Percentiles rank a stretch among this genome's conserved stretches.
Evolutionary conservation across 2,888 invertebrate species (phyloP).

Genomic region (Melanotus villosus): DNA sequence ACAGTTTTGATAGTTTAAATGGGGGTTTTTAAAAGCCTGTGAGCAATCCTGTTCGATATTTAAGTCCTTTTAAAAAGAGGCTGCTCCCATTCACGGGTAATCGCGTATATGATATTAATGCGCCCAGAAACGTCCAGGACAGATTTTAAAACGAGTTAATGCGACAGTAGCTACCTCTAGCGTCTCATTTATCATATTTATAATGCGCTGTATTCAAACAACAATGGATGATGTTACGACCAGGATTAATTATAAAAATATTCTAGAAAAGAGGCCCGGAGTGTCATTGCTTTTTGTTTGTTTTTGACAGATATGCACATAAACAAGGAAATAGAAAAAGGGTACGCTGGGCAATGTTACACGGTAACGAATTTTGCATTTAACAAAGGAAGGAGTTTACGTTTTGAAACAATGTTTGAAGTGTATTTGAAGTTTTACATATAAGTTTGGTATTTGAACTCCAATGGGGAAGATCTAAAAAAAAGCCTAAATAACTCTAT

Average conservation of each 20-base stretch:
- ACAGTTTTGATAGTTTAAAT: constrained; percentile 58
- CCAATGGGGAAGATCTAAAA: too few relatives aligned
- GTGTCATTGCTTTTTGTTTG: constrained; percentile 45
- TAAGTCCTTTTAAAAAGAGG: constrained; percentile 60
- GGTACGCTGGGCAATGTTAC: background rate
- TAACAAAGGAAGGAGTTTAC: too few relatives aligned
- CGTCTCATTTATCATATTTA: constrained; percentile 66
- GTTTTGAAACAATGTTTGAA: too few relatives aligned
- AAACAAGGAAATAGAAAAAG: constrained; percentile 28
- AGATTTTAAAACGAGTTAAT: constrained; percentile 68
- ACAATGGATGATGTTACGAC: constrained; percentile 64
- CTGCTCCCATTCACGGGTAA: constrained; percentile 67
- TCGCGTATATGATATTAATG: constrained; percentile 69
- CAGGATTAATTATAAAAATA: constrained; percentile 59
- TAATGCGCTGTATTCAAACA: constrained; percentile 61
- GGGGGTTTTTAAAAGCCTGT: constrained; percentile 43
- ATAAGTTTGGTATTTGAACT: too few relatives aligned
- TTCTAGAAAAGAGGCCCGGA: constrained; percentile 42
- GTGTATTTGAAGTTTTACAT: too few relatives aligned
- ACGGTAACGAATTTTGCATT: background rate
- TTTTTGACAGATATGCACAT: constrained; percentile 44
- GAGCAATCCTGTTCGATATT: constrained; percentile 56
- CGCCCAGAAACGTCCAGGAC: constrained; percentile 66
- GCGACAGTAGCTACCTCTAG: constrained; percentile 66
- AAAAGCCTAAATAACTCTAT: too few relatives aligned